These are phyloP conservation scores for Buphagus erythrorhynchus DNA, from an alignment of 2,797 vertebrate genomes.

Conservation along the genomic window DNA sequence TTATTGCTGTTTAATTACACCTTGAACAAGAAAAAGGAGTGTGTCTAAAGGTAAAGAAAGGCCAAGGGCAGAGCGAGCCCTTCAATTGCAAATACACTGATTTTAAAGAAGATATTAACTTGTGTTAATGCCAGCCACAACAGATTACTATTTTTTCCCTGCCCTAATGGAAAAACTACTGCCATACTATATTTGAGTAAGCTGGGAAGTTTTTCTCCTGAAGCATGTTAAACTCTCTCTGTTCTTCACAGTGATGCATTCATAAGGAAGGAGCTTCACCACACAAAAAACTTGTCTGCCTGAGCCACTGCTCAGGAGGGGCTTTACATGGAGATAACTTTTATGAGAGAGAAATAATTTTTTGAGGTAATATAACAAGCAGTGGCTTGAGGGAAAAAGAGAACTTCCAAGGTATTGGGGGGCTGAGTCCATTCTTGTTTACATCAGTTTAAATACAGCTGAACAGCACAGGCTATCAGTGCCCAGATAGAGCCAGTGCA, in stretches of 20 bases:
- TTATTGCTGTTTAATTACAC: background rate
- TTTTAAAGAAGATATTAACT: background rate
- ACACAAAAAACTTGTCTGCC: background rate
- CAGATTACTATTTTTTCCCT: background rate
- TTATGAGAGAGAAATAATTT: background rate
- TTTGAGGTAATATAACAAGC: background rate
- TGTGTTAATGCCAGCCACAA: accelerated
- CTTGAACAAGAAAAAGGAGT: background rate
- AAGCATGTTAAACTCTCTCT: background rate
- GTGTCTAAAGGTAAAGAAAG: background rate
- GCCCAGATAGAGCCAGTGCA: accelerated
- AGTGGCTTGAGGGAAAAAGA: background rate
- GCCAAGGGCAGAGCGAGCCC: background rate
- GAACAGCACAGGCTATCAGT: background rate
- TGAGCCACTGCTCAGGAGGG: background rate
- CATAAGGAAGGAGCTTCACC: background rate
- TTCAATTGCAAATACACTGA: background rate
- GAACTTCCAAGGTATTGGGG: background rate
- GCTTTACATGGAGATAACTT: background rate
- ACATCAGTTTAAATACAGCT: background rate
- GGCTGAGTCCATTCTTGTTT: background rate
- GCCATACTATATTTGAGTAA: background rate
- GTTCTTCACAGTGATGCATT: background rate
- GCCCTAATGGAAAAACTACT: background rate
- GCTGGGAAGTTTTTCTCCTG: background rate